Conservation (phyloP, 2,113 vertebrate species). For the Eira barbara region DNA sequence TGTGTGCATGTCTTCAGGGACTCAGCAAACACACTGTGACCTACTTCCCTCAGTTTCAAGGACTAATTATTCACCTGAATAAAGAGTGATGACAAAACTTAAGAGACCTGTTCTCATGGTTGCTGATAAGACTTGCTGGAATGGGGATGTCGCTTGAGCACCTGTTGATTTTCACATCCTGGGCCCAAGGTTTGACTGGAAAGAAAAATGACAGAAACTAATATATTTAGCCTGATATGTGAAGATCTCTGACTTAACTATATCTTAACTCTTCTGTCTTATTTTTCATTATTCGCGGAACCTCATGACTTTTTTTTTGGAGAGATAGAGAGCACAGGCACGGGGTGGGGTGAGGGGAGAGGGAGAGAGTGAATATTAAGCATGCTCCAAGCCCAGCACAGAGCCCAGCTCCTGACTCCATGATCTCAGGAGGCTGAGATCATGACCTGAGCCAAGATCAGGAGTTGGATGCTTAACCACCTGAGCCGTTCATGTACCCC, state of each 20-base stretch:
- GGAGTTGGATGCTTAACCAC: neutral
- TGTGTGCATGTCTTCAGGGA: neutral
- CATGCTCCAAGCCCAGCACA: neutral
- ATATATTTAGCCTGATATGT: neutral
- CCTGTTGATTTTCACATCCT: constrained; percentile 54
- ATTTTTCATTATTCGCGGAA: neutral
- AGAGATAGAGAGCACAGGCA: neutral
- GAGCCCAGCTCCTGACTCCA: neutral
- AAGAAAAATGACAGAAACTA: constrained; percentile 26
- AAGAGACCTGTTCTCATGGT: neutral
- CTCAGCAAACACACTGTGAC: neutral
- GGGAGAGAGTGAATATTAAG: neutral
- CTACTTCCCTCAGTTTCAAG: neutral
- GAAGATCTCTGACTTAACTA: neutral
- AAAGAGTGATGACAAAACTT: constrained; percentile 39
- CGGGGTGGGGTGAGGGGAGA: neutral
- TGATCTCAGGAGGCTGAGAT: neutral
- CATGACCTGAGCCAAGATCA: neutral
- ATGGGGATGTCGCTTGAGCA: neutral
- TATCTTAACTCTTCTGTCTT: neutral
- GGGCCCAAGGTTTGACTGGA: neutral
- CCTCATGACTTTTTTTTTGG: neutral
- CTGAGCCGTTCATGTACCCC: neutral
- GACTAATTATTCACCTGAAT: neutral
- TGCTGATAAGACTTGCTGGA: constrained; percentile 13